Conservation (phyloP, 2,888 invertebrate species). For the Hartigia nigra region DNA sequence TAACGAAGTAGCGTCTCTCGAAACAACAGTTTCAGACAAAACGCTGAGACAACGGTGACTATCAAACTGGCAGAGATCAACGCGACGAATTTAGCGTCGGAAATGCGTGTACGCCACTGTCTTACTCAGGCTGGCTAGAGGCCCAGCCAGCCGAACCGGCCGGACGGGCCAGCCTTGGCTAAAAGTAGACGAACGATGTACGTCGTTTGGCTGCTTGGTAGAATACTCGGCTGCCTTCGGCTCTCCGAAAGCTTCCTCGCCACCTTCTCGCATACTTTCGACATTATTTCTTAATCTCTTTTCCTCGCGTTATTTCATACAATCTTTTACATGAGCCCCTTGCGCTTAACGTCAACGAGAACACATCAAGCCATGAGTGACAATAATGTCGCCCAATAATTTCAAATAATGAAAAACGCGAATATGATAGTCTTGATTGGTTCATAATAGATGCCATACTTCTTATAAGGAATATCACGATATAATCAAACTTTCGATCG, state of each 20-base stretch:
- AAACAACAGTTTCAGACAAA: not conserved
- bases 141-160: conserved; percentile 46
- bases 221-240: not conserved
- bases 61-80: conserved; percentile 13
- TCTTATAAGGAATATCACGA: not conserved
- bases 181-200: conserved; percentile 57
- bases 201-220: conserved; percentile 10
- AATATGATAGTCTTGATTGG: not conserved
- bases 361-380: not conserved
- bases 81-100: conserved; percentile 60
- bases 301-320: not conserved
- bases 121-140: conserved; percentile 51
- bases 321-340: not conserved
- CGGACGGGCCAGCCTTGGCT: conserved; percentile 55
- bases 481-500: not conserved
- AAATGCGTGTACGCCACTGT: conserved; percentile 55
- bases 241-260: not conserved
- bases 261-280: not conserved
- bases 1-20: not conserved
- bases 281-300: not conserved
- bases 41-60: conserved; percentile 17
- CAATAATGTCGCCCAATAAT: not conserved
- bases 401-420: not conserved
- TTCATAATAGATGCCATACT: not conserved
- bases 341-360: not conserved